Evolutionary conservation across 30 jellyfish, hydroid and myxozoan genomes (phyloP), one percentile per base, ranked within the genome.

Genomic region (Cassiopea andromeda): DNA sequence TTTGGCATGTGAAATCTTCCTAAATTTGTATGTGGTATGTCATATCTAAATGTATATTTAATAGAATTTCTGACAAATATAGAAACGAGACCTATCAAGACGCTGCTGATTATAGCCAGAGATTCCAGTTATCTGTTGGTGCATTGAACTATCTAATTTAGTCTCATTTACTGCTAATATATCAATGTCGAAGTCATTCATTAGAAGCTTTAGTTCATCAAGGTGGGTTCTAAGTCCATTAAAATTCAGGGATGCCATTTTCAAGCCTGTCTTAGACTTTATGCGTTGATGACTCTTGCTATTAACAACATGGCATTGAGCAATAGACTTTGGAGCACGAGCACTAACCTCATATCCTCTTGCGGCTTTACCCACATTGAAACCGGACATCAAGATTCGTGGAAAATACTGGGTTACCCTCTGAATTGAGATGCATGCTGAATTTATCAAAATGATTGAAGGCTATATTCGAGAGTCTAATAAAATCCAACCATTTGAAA

Each of bases 221-320:
- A 76, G 85, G 85, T 76, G 85, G 44, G 75, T 76, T 1, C 73
- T n/a, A 27, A 76, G 85, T 8, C 85, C 74, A 27, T 27, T 18
- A 8, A 2, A 0, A 9, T 76, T 76, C 85, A 76, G 75, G 45
- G 85, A 76, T 76, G 85, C 85, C 13, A 76, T 76, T 46, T 75
- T 8, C 70, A 76, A 8, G 54, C 85, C 48, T 0, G 2, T 76
- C 1, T 50, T 76, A 27, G 2, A 7, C 8, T 73, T 73, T 10
- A 16, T 2, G 44, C 44, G 85, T 76, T 76, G 85, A 76, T 17
- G 85, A n/a, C 0, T 1, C 54, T 73, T 27, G 84, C 64, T 10
- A 54, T 3, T 54, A 10, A 6, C 64, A 50, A 9, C 0, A 10
- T 54, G 10, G 7, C 64, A 54, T 0, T 54, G 12, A 10, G 64